These are phyloP conservation scores for Parelbella ahira DNA, from an alignment of 2,888 invertebrate genomes.

Conservation along the genomic window DNA sequence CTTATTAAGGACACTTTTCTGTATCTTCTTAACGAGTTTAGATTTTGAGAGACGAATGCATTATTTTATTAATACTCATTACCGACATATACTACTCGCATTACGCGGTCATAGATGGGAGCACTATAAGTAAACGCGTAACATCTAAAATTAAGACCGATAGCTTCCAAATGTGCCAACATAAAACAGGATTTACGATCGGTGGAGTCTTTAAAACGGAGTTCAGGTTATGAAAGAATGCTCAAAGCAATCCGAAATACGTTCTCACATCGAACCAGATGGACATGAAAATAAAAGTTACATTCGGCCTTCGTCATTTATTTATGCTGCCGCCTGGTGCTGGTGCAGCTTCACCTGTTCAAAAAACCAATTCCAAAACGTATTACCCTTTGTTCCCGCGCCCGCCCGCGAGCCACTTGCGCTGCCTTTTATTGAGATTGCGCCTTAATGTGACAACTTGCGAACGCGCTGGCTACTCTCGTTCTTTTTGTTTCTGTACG, in stretches of 20 bases:
- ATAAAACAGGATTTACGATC: slow-evolving; percentile 66
- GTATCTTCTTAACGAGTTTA: too few species aligned
- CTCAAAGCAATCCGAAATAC: slow-evolving; percentile 60
- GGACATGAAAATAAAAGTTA: slow-evolving; percentile 58
- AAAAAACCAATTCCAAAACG: slow-evolving; percentile 63
- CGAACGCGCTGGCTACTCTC: slow-evolving; percentile 46
- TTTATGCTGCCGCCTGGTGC: slow-evolving; percentile 50
- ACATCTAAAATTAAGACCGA: slow-evolving; percentile 58
- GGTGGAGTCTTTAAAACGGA: slow-evolving; percentile 56
- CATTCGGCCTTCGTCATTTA: slow-evolving; percentile 58
- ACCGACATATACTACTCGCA: too few species aligned
- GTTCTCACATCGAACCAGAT: slow-evolving; percentile 62
- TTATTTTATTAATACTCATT: too few species aligned
- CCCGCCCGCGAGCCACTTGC: slow-evolving; percentile 50
- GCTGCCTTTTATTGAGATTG: slow-evolving; percentile 52
- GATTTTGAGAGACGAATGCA: too few species aligned
- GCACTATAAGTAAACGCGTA: slow-evolving; percentile 43
- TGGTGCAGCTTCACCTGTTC: slow-evolving; percentile 66
- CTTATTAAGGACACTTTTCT: too few species aligned
- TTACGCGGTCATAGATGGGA: too few species aligned
- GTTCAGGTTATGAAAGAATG: slow-evolving; percentile 68
- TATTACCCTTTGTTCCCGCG: slow-evolving; percentile 67
- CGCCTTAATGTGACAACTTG: slow-evolving; percentile 48
- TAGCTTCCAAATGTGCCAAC: slow-evolving; percentile 57
- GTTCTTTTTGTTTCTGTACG: slow-evolving; percentile 30